These are phyloP conservation scores for Tadarida brasiliensis DNA, from an alignment of 2,797 vertebrate genomes.

Conservation along the genomic window DNA sequence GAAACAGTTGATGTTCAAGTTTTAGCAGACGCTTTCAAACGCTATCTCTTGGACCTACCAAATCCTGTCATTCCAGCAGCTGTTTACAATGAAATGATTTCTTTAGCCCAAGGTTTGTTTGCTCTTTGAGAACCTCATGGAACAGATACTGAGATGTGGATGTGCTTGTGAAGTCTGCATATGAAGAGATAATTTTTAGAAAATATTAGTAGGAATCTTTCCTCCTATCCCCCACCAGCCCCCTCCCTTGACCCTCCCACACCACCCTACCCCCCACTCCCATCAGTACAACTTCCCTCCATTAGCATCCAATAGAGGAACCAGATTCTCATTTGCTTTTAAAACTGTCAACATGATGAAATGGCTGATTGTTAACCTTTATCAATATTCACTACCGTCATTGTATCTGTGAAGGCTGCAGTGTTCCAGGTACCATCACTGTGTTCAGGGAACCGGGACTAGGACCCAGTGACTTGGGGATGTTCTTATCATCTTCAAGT, in stretches of 20 bases:
- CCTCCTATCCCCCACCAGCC: fast-evolving
- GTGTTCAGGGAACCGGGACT: conserved; percentile 55
- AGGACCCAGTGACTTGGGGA: not conserved
- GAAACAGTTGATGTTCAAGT: conserved; percentile 93
- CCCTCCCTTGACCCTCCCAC: not conserved
- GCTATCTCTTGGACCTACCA: conserved; percentile 96
- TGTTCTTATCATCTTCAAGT: conserved; percentile 34
- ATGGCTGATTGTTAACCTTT: conserved; percentile 87
- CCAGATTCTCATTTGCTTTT: not conserved
- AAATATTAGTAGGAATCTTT: not conserved
- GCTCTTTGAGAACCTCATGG: conserved; percentile 8
- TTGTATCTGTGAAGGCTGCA: conserved; percentile 77
- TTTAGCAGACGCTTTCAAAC: conserved; percentile 94
- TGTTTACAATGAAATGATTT: conserved; percentile 93
- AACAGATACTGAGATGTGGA: not conserved
- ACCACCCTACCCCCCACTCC: no score
- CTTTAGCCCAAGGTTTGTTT: conserved; percentile 93
- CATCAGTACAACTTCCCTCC: not conserved
- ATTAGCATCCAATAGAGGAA: not conserved
- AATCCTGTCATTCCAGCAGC: conserved; percentile 94
- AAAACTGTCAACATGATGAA: conserved; percentile 74
- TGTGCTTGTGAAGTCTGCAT: not conserved
- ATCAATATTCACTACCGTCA: conserved; percentile 83
- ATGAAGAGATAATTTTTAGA: not conserved
- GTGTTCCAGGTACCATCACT: conserved; percentile 65